Evolutionary conservation across 2,113 vertebrate genomes (phyloP).

Genomic region (Ammospiza nelsoni): DNA sequence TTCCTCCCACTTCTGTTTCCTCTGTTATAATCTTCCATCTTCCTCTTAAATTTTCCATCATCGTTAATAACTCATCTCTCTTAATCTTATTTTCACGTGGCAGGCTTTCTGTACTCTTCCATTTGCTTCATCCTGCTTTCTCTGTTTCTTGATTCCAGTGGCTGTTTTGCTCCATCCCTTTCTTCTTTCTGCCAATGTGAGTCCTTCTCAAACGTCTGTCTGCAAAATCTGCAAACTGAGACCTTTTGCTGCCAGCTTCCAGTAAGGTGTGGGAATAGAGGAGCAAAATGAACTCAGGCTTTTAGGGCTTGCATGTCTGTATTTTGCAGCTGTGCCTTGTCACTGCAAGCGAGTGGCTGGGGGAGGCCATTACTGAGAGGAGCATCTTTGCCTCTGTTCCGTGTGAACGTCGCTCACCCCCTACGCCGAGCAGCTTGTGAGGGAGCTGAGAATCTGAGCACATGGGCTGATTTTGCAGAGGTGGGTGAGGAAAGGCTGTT

Average conservation of each 20-base stretch:
- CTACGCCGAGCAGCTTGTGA: accelerated
- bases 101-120: background rate
- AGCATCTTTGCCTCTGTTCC: background rate
- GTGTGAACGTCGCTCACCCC: accelerated
- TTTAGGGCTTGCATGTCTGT: background rate
- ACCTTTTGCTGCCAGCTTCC: background rate
- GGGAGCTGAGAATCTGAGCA: background rate
- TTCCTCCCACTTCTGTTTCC: conserved; percentile 49
- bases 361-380: background rate
- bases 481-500: conserved; percentile 39
- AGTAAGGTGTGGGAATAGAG: background rate
- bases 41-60: conserved; percentile 7
- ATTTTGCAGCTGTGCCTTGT: background rate
- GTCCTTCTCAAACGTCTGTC: background rate
- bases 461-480: conserved; percentile 14
- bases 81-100: background rate
- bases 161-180: background rate
- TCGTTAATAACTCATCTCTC: conserved; percentile 12
- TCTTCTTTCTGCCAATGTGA: background rate
- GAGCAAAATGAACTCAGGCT: background rate
- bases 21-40: conserved; percentile 19
- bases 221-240: conserved; percentile 9
- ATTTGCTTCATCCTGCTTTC: background rate
- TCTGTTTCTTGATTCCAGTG: background rate
- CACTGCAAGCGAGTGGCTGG: background rate